These are phyloP conservation scores for Fratercula arctica DNA, from an alignment of 2,797 vertebrate genomes.

Conservation along the genomic window DNA sequence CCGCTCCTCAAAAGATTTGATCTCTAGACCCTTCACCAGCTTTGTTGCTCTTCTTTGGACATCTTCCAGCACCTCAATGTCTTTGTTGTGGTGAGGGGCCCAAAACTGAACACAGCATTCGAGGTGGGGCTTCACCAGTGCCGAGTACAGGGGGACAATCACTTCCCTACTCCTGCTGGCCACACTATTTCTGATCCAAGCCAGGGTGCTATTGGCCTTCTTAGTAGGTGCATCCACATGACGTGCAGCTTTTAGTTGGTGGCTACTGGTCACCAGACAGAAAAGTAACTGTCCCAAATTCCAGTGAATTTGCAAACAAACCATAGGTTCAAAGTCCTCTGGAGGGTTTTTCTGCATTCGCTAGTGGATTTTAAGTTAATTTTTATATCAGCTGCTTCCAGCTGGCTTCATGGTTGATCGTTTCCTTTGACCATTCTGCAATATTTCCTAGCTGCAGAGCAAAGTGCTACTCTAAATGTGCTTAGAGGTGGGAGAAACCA, in stretches of 20 bases:
- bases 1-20: rapidly evolving
- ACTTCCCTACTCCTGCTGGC: not conserved
- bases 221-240: not conserved
- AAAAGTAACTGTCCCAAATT: not conserved
- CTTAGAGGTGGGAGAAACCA: not conserved
- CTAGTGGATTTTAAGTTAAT: conserved; percentile 38
- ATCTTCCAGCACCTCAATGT: not conserved
- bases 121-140: not conserved
- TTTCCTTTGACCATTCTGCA: not conserved
- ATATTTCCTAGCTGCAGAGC: not conserved
- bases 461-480: not conserved
- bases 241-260: not conserved
- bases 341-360: not conserved
- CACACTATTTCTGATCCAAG: not conserved
- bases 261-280: not conserved
- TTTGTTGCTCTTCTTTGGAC: not conserved
- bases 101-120: not conserved
- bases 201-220: not conserved
- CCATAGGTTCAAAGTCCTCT: conserved; percentile 5
- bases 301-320: conserved; percentile 10
- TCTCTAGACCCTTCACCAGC: not conserved
- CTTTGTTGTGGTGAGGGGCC: not conserved
- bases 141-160: rapidly evolving
- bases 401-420: not conserved
- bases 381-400: conserved; percentile 22